Evolutionary conservation across 2,113 vertebrate genomes (phyloP), one percentile per base, ranked within the genome.

Genomic region (Pseudopipra pipra): DNA sequence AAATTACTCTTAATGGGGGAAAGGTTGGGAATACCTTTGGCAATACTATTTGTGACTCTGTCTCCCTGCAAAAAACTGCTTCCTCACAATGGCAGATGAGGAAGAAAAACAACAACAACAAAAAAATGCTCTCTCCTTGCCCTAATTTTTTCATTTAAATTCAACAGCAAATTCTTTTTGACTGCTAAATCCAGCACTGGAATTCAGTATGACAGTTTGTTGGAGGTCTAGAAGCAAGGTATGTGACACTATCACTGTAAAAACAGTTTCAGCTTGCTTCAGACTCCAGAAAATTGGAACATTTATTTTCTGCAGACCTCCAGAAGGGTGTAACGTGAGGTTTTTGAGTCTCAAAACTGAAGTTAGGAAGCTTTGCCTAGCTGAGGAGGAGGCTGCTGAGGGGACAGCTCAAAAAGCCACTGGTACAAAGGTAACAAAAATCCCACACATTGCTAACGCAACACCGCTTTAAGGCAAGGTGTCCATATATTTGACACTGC

Each of bases 391-490:
- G 33, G 33, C 68, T 71, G 37, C 63, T 47, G 5, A 24, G 23
- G 43, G 7, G 11, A 52, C 16, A 68, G 55, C 27, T 75, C 52
- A 28, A 24, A 85, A 78, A 80, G n/a, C 14, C 33, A 12, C 39
- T 46, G 12, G 30, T 10, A 41, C 47, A 30, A 1, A 30, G 30
- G 30, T 61, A 56, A 87, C 24, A 3, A 43, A 73, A 68, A 12
- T 16, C 1, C 1, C 37, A 9, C 4, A 0, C 0, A 0, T 2
- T 33, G 24, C 43, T 37, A 33, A 54, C 30, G 14, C 20, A 21
- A 35, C 35, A 66, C 9, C 23, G 30, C 62, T 72, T 37, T 46
- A 49, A 25, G 47, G 52, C 37, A 33, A 49, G 22, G 2, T n/a
- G 47, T 59, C 35, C 30, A 14, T 3, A 0, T 8, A 37, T 23